phyloP scores from a whole-genome alignment of 2,797 vertebrate species.

The Erethizon dorsatum region DNA sequence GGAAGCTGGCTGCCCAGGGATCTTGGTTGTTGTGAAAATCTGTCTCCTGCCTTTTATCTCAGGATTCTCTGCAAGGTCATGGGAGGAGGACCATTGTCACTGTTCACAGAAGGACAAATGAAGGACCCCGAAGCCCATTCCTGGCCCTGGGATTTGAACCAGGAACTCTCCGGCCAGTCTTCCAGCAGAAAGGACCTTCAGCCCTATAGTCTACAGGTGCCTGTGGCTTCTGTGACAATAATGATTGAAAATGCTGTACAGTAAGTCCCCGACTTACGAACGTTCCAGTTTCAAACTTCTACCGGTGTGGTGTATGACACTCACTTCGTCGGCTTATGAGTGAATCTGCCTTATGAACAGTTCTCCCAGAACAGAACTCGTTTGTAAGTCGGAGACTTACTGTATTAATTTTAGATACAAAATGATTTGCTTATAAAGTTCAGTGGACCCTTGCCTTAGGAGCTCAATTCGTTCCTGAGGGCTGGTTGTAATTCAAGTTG shows the following conservation, averaged over 20 bases:
- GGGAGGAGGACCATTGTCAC: neutral
- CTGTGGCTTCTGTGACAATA: neutral
- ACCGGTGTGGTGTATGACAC: neutral
- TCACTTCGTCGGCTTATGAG: neutral
- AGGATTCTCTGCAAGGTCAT: neutral
- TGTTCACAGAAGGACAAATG: neutral
- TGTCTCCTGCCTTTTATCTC: neutral
- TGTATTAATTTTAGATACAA: neutral
- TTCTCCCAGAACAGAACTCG: neutral
- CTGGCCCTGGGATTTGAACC: neutral
- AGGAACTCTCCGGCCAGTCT: neutral
- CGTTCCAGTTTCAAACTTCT: neutral
- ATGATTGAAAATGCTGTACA: neutral
- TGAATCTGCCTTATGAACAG: neutral
- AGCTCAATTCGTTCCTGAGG: neutral
- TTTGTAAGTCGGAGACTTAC: neutral
- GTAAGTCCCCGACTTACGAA: neutral
- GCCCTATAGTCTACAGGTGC: neutral
- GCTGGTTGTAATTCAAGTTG: neutral
- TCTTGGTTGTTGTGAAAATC: neutral
- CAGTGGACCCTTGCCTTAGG: neutral
- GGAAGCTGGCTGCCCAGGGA: neutral
- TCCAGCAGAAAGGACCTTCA: neutral
- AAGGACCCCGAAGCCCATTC: neutral
- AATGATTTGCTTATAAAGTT: neutral